Percentiles rank a stretch among this genome's conserved stretches.
Conservation (phyloP, 2,888 invertebrate species). For the Lepidocyrtoides sp. region DNA sequence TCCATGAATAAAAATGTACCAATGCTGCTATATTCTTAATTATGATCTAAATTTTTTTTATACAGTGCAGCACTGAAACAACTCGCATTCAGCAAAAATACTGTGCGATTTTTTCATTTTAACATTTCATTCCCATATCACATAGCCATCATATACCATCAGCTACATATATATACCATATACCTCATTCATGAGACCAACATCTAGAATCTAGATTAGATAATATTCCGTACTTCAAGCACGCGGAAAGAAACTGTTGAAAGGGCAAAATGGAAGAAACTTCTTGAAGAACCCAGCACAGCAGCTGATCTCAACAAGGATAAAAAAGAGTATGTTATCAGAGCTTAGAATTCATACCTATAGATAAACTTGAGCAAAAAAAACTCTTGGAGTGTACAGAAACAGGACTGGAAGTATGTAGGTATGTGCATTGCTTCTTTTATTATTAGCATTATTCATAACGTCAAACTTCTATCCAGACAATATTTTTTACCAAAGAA, state of each 20-base stretch:
- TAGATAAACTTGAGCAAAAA: conserved; percentile 9
- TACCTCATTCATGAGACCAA: neutral
- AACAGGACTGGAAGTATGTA: neutral
- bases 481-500: conserved; percentile 63
- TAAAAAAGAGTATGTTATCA: conserved; percentile 28
- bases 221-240: neutral
- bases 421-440: conserved; percentile 28
- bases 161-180: neutral
- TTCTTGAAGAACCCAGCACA: conserved; percentile 11
- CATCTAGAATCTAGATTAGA: neutral
- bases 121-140: neutral
- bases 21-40: neutral
- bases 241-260: conserved; percentile 51
- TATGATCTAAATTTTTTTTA: neutral
- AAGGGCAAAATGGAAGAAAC: conserved; percentile 51
- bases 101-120: neutral
- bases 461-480: conserved; percentile 72
- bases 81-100: neutral
- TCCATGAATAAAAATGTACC: conserved; percentile 10
- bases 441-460: conserved; percentile 78
- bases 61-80: no score
- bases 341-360: conserved; percentile 31
- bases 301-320: conserved; percentile 64
- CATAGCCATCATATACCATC: neutral
- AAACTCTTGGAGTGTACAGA: neutral